phyloP scores from a whole-genome alignment of 2,113 vertebrate species.

The Pluvialis apricaria region DNA sequence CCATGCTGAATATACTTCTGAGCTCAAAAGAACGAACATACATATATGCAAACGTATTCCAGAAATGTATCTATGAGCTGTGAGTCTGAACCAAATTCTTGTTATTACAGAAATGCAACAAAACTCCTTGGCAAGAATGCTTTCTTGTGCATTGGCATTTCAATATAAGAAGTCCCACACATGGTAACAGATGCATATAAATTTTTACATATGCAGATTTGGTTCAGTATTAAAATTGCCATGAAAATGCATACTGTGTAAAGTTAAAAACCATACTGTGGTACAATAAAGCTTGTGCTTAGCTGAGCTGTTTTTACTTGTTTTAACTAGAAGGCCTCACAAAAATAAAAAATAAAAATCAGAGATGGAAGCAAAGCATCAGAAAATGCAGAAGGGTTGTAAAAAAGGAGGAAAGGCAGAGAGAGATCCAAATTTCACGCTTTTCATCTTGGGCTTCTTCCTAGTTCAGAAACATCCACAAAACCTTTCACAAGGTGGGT shows the following conservation, averaged over 20 bases:
- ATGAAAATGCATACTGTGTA: not conserved
- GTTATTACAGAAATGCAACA: not conserved
- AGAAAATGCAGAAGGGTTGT: not conserved
- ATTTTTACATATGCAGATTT: not conserved
- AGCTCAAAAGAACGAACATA: not conserved
- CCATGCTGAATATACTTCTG: not conserved
- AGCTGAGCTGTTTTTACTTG: not conserved
- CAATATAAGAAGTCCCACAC: not conserved
- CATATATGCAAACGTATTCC: not conserved
- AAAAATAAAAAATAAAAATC: not conserved
- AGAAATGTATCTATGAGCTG: constrained; percentile 15
- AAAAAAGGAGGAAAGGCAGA: not conserved
- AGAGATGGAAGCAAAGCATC: not conserved
- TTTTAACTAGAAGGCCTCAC: not conserved
- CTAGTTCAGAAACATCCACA: not conserved
- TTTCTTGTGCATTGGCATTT: not conserved
- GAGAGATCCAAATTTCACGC: not conserved
- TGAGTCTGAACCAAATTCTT: constrained; percentile 8
- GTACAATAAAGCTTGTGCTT: not conserved
- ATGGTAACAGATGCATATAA: not conserved
- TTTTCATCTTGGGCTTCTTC: not conserved
- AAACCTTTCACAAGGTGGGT: not conserved
- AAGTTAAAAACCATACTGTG: not conserved
- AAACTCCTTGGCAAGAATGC: not conserved
- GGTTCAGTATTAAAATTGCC: not conserved